Evolutionary conservation across 2,113 vertebrate genomes (phyloP), one percentile per base, ranked within the genome.

Genomic region (Malurus cyaneus): DNA sequence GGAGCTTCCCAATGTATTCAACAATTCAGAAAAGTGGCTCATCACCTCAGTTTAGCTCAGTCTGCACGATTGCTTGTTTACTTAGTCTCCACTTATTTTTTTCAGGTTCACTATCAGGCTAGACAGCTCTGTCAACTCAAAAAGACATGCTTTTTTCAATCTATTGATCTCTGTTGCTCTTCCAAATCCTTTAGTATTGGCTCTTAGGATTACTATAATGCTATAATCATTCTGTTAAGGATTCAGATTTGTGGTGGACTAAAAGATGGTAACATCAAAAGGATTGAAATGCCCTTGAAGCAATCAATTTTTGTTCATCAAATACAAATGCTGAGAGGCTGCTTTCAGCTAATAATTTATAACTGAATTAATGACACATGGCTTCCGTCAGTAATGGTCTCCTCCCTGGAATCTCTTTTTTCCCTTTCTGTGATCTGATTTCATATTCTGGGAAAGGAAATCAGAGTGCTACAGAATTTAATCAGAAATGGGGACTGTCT

Each of bases 141-240:
- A 98, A 97, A 98, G 97, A 97, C 96, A 98, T 97, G 98, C 97
- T 98, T 98, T 98, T 98, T 98, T 97, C 97, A 97, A 98, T 97
- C 97, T 98, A 98, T 98, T 98, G 98, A 98, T 98, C 98, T 97
- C 97, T 96, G 97, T 98, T 98, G 97, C 97, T 98, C 96, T 98
- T 96, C 96, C 98, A 98, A 98, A 98, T 98, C 98, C 98, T 98
- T 97, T 98, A 97, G 97, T 98, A 98, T 98, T 98, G 97, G 98
- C 97, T 98, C 97, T 98, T 97, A 98, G 98, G 98, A 98, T 98
- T 98, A 98, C 98, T 98, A 98, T 98, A 98, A 98, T 98, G 98
- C 98, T 98, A 98, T 98, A 98, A 98, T 98, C 98, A 98, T 98
- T 98, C 97, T 98, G 98, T 98, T 98, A 98, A 98, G 97, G 97